A percentile compares a stretch with the other conserved stretches of the same genome.
Conservation (phyloP, 2,797 vertebrate genomes). For the Cetoscarus ocellatus region DNA sequence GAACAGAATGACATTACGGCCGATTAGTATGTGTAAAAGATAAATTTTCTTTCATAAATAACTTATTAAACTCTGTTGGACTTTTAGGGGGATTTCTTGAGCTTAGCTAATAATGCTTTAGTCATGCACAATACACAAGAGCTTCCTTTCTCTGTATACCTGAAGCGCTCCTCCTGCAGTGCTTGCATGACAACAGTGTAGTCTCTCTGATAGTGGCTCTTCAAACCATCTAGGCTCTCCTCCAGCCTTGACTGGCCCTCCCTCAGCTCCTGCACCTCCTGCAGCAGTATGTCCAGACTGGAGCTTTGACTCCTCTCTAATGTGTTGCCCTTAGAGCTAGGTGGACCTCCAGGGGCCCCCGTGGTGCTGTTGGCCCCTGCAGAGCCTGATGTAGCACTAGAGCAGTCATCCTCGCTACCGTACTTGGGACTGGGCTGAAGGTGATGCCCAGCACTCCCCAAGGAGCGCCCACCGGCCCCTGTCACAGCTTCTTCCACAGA, state of each 20-base stretch:
- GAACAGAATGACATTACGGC: background rate
- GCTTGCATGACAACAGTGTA: conserved; percentile 93
- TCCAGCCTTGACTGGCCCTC: conserved; percentile 92
- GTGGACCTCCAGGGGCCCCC: conserved; percentile 88
- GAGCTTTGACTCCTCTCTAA: conserved; percentile 89
- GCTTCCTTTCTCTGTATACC: conserved; percentile 78
- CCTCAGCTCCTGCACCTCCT: conserved; percentile 95
- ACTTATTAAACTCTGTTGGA: background rate
- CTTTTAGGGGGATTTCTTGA: conserved; percentile 26
- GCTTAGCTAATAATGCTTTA: background rate
- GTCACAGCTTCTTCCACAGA: conserved; percentile 81
- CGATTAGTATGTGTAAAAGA: background rate
- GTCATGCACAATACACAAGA: conserved; percentile 2
- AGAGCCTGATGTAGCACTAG: conserved; percentile 95
- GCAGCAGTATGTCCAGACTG: conserved; percentile 91
- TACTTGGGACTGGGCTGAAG: conserved; percentile 94
- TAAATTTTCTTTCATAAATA: conserved; percentile 23
- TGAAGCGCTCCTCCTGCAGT: conserved; percentile 96
- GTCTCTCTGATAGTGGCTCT: conserved; percentile 93
- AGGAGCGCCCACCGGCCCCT: conserved; percentile 76
- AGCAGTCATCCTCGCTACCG: conserved; percentile 97
- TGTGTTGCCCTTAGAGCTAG: conserved; percentile 95
- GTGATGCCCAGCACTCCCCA: conserved; percentile 85
- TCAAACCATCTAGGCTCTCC: conserved; percentile 91
- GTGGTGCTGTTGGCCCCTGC: conserved; percentile 93